Percentiles rank a stretch among this genome's conserved stretches.
These are phyloP conservation scores for Trilocha varians DNA, from an alignment of 2,888 invertebrate species.

Conservation along the genomic window DNA sequence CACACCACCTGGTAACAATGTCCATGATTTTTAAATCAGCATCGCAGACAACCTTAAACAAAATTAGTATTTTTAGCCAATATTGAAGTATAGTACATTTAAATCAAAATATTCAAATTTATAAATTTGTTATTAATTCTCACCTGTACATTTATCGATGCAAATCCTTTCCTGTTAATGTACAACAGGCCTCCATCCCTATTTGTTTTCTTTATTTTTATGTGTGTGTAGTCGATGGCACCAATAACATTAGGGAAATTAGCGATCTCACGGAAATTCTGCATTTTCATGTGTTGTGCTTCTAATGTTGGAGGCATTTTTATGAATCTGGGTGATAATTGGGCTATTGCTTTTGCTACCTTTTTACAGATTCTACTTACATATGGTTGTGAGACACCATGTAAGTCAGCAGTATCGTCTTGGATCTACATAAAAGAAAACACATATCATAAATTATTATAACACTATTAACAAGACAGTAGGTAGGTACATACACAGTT, in stretches of 20 bases:
- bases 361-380: conserved; percentile 9
- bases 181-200: background rate
- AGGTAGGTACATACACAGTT: background rate
- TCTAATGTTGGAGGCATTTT: conserved; percentile 7
- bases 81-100: background rate
- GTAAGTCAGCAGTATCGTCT: conserved; percentile 11
- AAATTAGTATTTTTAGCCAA: background rate
- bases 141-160: conserved; percentile 7
- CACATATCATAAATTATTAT: background rate
- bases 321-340: conserved; percentile 5
- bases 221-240: conserved; percentile 9
- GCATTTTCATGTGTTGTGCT: conserved; percentile 5
- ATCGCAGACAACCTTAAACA: conserved; percentile 13
- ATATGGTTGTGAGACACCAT: conserved; percentile 9
- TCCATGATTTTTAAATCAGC: conserved; percentile 12
- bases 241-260: conserved; percentile 8
- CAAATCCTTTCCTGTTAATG: conserved; percentile 5
- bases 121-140: too few relatives aligned
- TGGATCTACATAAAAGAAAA: conserved; percentile 10
- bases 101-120: too few relatives aligned
- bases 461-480: background rate
- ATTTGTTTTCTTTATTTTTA: conserved; percentile 8
- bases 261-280: conserved; percentile 5
- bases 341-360: conserved; percentile 8
- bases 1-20: conserved; percentile 13